Evolutionary conservation across 2,113 vertebrate genomes (phyloP).

Genomic region (Ciconia stormi): DNA sequence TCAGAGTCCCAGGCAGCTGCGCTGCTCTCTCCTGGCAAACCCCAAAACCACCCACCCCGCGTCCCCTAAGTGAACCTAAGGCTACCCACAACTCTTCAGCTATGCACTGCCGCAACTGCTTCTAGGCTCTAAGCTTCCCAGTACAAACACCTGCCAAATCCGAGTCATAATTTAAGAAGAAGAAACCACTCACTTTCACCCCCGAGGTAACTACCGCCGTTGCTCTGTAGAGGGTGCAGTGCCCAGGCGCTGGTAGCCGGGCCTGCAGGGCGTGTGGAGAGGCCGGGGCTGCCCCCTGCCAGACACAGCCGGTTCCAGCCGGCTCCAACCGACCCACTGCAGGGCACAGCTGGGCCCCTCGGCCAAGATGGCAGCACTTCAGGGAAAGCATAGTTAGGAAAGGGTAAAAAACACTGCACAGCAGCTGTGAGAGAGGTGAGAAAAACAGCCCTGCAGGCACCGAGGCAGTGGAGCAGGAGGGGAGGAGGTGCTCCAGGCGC

Average conservation of each 20-base stretch:
- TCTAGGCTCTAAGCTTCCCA: not conserved
- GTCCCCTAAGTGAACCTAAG: fast-evolving
- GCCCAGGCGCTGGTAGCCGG: fast-evolving
- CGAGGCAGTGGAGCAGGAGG: not conserved
- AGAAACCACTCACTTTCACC: not conserved
- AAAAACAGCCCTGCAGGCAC: not conserved
- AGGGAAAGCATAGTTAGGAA: not conserved
- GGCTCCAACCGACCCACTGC: fast-evolving
- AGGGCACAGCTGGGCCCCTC: fast-evolving
- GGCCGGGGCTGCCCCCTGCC: too few species aligned
- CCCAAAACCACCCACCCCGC: fast-evolving
- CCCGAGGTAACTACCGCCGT: not conserved
- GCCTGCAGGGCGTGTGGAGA: not conserved
- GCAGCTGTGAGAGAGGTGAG: not conserved
- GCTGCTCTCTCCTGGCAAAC: not conserved
- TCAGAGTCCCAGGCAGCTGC: not conserved
- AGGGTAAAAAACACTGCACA: not conserved
- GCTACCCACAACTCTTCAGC: not conserved
- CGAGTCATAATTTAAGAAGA: not conserved
- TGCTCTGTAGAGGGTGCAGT: fast-evolving
- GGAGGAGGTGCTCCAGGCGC: not conserved
- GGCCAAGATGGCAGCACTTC: fast-evolving
- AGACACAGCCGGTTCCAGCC: fast-evolving
- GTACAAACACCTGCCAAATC: not conserved
- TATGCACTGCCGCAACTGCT: not conserved